phyloP scores from a whole-genome alignment of 2,888 invertebrate genomes.

The Polyommatus icarus region DNA sequence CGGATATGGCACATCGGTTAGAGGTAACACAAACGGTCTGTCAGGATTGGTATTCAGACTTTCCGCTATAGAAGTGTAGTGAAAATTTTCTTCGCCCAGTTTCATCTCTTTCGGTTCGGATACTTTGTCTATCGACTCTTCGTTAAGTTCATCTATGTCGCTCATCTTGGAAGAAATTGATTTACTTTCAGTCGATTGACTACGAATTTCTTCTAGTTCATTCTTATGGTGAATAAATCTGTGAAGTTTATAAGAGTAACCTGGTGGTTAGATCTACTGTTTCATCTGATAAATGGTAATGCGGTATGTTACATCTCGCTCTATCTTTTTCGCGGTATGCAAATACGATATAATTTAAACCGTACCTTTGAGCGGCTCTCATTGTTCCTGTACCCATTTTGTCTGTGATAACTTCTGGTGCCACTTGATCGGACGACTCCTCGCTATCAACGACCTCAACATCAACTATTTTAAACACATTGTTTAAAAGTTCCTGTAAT shows the following conservation, averaged over 20 bases:
- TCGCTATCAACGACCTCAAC: neutral
- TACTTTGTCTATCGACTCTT: conserved; percentile 33
- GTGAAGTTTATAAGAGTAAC: conserved; percentile 3
- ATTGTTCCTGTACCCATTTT: neutral
- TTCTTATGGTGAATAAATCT: conserved; percentile 62
- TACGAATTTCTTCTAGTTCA: conserved; percentile 56
- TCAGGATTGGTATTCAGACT: conserved; percentile 50
- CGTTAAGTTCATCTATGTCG: conserved; percentile 60
- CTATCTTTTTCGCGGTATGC: neutral
- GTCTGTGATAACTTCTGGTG: neutral
- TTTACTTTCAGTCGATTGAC: conserved; percentile 40
- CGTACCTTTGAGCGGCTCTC: neutral
- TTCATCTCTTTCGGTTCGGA: conserved; percentile 51
- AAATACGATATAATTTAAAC: neutral
- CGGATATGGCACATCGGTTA: conserved; percentile 67
- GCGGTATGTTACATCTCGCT: neutral
- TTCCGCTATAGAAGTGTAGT: conserved; percentile 42
- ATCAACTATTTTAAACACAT: neutral
- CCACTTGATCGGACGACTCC: neutral
- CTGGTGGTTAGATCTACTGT: neutral
- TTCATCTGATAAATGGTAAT: neutral
- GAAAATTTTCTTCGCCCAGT: conserved; percentile 47
- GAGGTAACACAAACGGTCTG: conserved; percentile 57
- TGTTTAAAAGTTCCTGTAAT: neutral
- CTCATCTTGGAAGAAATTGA: conserved; percentile 49